Base-by-base conservation (phyloP, 1,140 invertebrate species). In the Drosophila dunni region DNA sequence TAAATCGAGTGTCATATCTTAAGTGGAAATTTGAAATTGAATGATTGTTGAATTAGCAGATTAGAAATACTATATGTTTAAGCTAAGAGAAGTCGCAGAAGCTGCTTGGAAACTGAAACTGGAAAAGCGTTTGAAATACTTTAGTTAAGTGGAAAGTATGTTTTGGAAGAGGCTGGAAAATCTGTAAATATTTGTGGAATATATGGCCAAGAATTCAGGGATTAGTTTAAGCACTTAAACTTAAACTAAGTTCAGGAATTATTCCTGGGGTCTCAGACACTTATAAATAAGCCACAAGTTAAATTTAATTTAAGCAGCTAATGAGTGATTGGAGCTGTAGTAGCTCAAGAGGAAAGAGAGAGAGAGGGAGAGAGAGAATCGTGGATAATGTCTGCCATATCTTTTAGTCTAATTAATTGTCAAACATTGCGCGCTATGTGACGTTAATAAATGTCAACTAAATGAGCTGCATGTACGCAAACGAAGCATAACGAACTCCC, bases 381-480 rank as follows among this genome's bases (percentile, higher is more conserved):
- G 53, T 40, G 7, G 46, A 60, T 66, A 57, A 78, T 75, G 67
- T 82, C 72, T 70, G 48, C 44, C 60, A 68, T 78, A 74, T 82
- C 75, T 73, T 65, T 29, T 56, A 74, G 66, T 61, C 85, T 89
- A 89, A 89, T 89, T 89, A 89, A 89, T 89, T 89, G 83, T 84
- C 80, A 89, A 89, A 89, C 84, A 84, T 89, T 89, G 80, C 84
- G 80, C 84, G 84, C 80, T 73, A 76, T 80, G 80, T 84, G 84
- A 89, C 84, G 80, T 84, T 90, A 81, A 89, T 89, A 89, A 89
- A 89, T 89, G 84, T 89, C 84, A 89, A 84, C 80, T 89, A 89
- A 88, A 88, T 88, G 83, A 88, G 83, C 83, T 88, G 83, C 83
- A 88, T 82, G 83, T 88, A 82, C 73, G 45, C 61, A 64, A 74